phyloP scores from a whole-genome alignment of 2,888 invertebrate species.

The Drosophila neotestacea region DNA sequence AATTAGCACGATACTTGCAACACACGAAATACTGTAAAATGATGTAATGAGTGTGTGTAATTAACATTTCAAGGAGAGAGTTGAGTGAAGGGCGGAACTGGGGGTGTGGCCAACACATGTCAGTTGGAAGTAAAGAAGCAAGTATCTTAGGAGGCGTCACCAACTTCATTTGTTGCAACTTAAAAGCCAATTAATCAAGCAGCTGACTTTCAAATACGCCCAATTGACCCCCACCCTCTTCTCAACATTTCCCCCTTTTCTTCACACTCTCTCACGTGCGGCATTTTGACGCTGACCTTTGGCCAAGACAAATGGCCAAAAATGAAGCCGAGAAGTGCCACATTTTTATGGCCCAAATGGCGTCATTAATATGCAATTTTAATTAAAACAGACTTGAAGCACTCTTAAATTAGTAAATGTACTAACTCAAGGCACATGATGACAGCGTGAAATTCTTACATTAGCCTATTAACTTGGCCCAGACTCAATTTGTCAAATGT shows the following conservation, averaged over 20 bases:
- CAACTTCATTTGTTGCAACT: conserved; percentile 73
- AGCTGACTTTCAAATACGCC: conserved; percentile 71
- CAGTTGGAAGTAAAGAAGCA: conserved; percentile 40
- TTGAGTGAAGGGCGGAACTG: neutral
- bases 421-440: conserved; percentile 49
- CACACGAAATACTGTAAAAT: conserved; percentile 28
- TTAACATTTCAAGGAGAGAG: conserved; percentile 59
- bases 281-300: conserved; percentile 67
- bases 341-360: conserved; percentile 54
- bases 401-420: conserved; percentile 14
- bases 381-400: conserved; percentile 67
- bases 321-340: conserved; percentile 32
- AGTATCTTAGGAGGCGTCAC: conserved; percentile 44
- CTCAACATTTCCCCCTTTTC: neutral
- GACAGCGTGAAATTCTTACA: conserved; percentile 74
- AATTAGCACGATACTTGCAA: conserved; percentile 48
- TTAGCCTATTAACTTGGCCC: conserved; percentile 49
- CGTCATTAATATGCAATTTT: conserved; percentile 80
- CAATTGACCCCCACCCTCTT: conserved; percentile 16
- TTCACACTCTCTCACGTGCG: neutral
- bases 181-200: conserved; percentile 78
- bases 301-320: conserved; percentile 49
- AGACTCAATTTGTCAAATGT: conserved; percentile 69
- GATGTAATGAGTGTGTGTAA: conserved; percentile 70
- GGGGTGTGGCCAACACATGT: conserved; percentile 40